Evolutionary conservation across 2,113 vertebrate species (phyloP).

Genomic region (Corapipo altera): DNA sequence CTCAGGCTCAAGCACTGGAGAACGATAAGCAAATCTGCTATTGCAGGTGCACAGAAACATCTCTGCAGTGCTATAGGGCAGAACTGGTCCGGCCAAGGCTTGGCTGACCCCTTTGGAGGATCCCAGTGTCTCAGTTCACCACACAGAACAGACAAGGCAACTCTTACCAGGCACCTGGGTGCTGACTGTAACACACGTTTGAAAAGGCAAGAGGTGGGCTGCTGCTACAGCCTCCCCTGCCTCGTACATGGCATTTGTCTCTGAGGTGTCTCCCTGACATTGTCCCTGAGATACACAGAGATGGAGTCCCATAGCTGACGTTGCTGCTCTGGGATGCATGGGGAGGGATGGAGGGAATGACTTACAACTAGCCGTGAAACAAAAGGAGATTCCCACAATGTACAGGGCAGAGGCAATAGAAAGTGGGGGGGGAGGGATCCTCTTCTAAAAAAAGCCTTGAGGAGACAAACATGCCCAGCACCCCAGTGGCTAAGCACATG

Average conservation of each 20-base stretch:
- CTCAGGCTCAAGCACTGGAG: background rate
- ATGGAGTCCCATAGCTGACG: background rate
- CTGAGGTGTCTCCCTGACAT: background rate
- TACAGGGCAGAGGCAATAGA: background rate
- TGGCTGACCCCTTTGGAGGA: background rate
- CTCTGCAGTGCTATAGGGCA: background rate
- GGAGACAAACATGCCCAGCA: background rate
- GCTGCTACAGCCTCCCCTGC: background rate
- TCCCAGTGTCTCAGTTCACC: background rate
- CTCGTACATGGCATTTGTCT: background rate
- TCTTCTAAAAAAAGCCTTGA: background rate
- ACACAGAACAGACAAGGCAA: rapidly evolving
- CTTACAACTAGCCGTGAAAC: rapidly evolving
- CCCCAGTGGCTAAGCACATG: background rate
- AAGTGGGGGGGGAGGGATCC: background rate
- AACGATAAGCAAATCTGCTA: background rate
- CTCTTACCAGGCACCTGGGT: rapidly evolving
- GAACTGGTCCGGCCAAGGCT: background rate
- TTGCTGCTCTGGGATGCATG: background rate
- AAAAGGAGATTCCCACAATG: background rate
- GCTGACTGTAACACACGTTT: background rate
- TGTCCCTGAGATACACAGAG: background rate
- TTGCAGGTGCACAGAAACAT: background rate
- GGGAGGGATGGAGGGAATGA: background rate
- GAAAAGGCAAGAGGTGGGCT: background rate